These are phyloP conservation scores for Vireo altiloquus DNA, from an alignment of 2,113 vertebrate species.

Conservation along the genomic window DNA sequence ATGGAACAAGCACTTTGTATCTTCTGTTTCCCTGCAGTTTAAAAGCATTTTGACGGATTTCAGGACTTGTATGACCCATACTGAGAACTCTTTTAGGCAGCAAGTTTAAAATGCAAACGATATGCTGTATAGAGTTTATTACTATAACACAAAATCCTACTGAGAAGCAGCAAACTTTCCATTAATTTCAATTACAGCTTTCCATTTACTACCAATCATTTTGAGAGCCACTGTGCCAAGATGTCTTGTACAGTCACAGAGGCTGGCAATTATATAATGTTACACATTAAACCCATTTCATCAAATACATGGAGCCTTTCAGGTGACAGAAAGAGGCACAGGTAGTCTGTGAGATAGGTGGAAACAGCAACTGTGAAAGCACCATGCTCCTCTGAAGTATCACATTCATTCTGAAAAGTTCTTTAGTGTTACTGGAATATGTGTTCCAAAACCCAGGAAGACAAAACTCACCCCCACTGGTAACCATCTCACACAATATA, in stretches of 20 bases:
- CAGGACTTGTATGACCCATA: background rate
- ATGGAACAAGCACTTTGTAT: background rate
- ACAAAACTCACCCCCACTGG: background rate
- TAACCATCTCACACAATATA: background rate
- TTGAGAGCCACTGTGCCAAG: background rate
- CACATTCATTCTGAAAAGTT: background rate
- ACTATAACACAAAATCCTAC: background rate
- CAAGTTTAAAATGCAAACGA: constrained; percentile 4
- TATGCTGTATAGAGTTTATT: background rate
- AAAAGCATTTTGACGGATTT: background rate
- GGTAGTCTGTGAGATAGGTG: background rate
- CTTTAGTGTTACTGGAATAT: background rate
- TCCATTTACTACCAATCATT: background rate
- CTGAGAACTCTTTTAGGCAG: background rate
- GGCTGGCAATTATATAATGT: background rate
- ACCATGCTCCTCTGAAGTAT: background rate
- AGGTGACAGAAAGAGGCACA: background rate
- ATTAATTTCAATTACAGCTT: background rate
- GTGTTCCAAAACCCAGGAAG: background rate
- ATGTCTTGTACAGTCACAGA: background rate
- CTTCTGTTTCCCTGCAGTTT: background rate
- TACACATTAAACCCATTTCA: background rate
- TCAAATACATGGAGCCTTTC: background rate
- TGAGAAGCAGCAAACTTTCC: background rate
- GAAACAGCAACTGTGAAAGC: background rate